Evolutionary conservation across 2,797 vertebrate genomes (phyloP).

Genomic region (Dromococcyx pavoninus): DNA sequence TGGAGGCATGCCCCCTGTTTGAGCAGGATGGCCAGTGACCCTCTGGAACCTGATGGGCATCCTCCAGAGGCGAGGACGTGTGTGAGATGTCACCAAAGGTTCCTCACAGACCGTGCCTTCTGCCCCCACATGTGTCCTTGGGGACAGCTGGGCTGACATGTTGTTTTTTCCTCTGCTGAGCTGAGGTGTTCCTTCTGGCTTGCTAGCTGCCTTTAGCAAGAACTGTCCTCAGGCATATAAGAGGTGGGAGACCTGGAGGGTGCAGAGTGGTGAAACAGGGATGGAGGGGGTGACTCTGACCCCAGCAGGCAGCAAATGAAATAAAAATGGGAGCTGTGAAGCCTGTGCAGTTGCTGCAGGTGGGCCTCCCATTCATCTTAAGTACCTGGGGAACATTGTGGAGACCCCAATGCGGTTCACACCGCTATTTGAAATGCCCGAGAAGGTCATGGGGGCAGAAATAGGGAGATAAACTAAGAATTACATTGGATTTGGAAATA

Average conservation of each 20-base stretch:
- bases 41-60: not conserved
- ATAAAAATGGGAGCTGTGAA: not conserved
- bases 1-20: not conserved
- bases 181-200: rapidly evolving
- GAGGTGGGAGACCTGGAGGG: not conserved
- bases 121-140: not conserved
- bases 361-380: not conserved
- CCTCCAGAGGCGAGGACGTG: not conserved
- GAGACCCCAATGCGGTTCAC: not conserved
- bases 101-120: not conserved
- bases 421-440: not conserved
- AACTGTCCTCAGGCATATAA: not conserved
- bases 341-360: not conserved
- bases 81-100: not conserved
- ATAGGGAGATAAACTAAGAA: not conserved
- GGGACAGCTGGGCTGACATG: not conserved
- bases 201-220: not conserved
- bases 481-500: not conserved
- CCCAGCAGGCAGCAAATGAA: not conserved
- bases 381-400: rapidly evolving
- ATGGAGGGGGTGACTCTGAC: not conserved
- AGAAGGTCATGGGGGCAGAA: not conserved
- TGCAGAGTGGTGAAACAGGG: not conserved
- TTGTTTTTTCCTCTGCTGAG: not conserved
- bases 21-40: rapidly evolving